Percentiles rank a stretch among this genome's conserved stretches.
Conservation (phyloP, 2,888 invertebrate species). For the Synanthedon myopaeformis region DNA sequence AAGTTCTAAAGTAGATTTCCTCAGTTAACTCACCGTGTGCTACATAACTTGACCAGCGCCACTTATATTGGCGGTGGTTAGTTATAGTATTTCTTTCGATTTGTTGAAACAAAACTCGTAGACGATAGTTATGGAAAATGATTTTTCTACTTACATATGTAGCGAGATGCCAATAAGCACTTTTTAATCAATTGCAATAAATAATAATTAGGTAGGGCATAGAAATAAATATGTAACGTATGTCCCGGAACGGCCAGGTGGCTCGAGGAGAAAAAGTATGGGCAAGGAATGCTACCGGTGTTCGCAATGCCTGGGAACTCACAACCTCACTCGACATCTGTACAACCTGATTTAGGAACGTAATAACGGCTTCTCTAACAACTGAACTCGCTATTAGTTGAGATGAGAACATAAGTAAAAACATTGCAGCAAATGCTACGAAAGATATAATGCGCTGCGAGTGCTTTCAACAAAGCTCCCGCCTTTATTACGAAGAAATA, state of each 20-base stretch:
- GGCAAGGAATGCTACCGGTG: constrained; percentile 54
- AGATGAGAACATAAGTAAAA: not conserved
- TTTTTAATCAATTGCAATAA: no score
- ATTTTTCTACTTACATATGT: not conserved
- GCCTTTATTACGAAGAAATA: no score
- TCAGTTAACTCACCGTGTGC: no score
- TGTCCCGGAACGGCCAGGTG: constrained; percentile 57
- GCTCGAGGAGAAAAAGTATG: constrained; percentile 36
- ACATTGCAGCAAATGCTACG: not conserved
- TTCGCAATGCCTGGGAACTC: constrained; percentile 19
- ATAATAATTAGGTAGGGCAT: constrained; percentile 5
- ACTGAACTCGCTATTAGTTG: not conserved
- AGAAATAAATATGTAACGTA: constrained; percentile 19
- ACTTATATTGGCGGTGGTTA: no score
- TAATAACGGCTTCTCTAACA: constrained; percentile 27
- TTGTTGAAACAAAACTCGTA: no score
- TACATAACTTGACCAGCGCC: no score
- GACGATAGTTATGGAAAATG: no score
- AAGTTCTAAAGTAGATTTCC: no score
- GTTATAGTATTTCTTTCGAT: no score
- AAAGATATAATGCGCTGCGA: not conserved
- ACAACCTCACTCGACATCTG: constrained; percentile 27
- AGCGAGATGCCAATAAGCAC: not conserved
- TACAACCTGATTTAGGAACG: constrained; percentile 30
- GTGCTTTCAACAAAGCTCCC: not conserved